Conservation (phyloP, 2,113 vertebrate genomes). For the Eulemur rufifrons region DNA sequence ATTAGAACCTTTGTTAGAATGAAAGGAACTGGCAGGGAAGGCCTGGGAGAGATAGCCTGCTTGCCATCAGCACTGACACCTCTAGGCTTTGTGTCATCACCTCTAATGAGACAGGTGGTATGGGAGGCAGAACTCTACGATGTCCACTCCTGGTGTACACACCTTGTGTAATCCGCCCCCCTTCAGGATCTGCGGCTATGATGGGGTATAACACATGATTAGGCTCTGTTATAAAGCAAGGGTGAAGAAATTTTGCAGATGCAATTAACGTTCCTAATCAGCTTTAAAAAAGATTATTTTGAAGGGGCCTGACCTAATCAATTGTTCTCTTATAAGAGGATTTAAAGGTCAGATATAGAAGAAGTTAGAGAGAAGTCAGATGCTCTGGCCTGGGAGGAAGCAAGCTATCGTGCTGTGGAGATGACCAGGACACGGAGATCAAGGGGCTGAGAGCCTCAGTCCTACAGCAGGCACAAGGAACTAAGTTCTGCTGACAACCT, state of each 20-base stretch:
- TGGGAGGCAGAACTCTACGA: background rate
- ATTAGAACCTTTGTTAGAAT: background rate
- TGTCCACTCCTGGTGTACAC: background rate
- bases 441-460: background rate
- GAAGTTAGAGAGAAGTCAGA: background rate
- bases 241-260: background rate
- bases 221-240: background rate
- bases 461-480: background rate
- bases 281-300: background rate
- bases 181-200: background rate
- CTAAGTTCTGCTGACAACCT: background rate
- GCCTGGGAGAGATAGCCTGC: background rate
- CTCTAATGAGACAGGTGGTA: background rate
- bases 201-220: background rate
- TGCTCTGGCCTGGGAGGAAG: background rate
- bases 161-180: fast-evolving
- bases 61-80: background rate
- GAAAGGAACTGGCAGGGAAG: background rate
- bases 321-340: background rate
- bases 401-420: background rate
- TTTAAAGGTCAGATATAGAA: background rate
- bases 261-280: background rate
- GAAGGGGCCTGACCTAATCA: background rate
- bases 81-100: background rate
- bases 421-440: background rate